These are phyloP conservation scores for Acholoe squamosa DNA, from an alignment of 2,888 invertebrate species.

Conservation along the genomic window DNA sequence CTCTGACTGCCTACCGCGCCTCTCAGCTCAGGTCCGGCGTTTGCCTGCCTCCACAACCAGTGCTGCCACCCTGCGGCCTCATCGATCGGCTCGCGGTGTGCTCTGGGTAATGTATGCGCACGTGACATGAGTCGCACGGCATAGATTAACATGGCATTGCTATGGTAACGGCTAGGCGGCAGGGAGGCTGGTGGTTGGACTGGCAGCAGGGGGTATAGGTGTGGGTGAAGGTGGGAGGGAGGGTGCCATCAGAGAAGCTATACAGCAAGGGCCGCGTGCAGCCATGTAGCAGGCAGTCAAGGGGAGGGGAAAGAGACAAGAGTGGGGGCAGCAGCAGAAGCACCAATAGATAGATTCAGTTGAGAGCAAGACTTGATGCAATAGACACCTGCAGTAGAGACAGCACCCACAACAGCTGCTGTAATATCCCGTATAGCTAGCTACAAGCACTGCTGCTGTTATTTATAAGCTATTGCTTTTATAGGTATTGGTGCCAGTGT, in stretches of 20 bases:
- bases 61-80: slow-evolving; percentile 9
- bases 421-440: neutral
- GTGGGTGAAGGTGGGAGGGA: neutral
- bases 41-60: neutral
- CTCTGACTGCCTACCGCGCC: too few relatives aligned
- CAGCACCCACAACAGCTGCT: neutral
- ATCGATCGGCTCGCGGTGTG: neutral
- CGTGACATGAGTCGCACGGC: neutral
- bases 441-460: neutral
- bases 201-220: neutral
- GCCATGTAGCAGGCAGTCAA: neutral
- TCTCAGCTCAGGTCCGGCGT: neutral
- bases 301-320: neutral
- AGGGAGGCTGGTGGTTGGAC: neutral
- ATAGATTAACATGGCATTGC: slow-evolving; percentile 44
- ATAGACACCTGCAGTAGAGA: neutral
- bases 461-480: too few relatives aligned
- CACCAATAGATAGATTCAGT: neutral
- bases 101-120: slow-evolving; percentile 3
- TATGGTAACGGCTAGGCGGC: neutral
- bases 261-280: neutral
- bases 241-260: neutral
- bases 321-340: neutral
- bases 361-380: neutral
- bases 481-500: too few relatives aligned